phyloP scores from a whole-genome alignment of 2,113 vertebrate species.

The Pteruthius melanotis region DNA sequence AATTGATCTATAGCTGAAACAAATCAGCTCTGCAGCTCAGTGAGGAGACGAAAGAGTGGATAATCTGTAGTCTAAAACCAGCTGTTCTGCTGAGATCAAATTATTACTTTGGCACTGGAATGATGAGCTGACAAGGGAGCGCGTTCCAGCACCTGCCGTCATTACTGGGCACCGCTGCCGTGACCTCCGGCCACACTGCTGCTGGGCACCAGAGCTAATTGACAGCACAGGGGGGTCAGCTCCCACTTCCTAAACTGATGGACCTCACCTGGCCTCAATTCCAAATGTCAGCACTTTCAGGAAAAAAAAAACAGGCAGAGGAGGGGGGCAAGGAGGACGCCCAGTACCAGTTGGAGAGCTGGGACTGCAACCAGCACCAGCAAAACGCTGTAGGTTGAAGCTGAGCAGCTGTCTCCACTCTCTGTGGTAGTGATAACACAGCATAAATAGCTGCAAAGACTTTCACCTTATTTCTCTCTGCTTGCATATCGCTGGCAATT shows the following conservation, averaged over 20 bases:
- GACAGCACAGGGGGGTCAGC: conserved; percentile 12
- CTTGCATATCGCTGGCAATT: background rate
- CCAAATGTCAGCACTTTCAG: conserved; percentile 5
- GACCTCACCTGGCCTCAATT: conserved; percentile 51
- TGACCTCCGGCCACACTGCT: background rate
- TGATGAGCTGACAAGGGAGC: conserved; percentile 23
- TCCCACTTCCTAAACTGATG: conserved; percentile 1
- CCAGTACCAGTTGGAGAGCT: background rate
- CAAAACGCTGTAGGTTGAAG: background rate
- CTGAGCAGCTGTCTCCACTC: background rate
- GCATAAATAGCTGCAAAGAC: background rate
- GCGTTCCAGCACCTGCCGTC: background rate
- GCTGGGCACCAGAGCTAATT: conserved; percentile 25
- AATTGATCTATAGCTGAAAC: conserved; percentile 34
- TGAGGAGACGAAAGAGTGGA: conserved; percentile 49
- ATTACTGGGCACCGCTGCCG: background rate
- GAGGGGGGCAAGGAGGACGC: background rate
- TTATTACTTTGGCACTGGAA: conserved; percentile 17
- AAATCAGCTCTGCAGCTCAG: conserved; percentile 2
- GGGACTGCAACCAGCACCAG: background rate
- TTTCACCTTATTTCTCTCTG: background rate
- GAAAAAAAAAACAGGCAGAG: background rate
- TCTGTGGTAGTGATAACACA: background rate
- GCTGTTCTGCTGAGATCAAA: conserved; percentile 41
- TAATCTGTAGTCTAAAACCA: conserved; percentile 37